These are phyloP conservation scores for Coendou prehensilis DNA, from an alignment of 2,797 vertebrate genomes.

Conservation along the genomic window DNA sequence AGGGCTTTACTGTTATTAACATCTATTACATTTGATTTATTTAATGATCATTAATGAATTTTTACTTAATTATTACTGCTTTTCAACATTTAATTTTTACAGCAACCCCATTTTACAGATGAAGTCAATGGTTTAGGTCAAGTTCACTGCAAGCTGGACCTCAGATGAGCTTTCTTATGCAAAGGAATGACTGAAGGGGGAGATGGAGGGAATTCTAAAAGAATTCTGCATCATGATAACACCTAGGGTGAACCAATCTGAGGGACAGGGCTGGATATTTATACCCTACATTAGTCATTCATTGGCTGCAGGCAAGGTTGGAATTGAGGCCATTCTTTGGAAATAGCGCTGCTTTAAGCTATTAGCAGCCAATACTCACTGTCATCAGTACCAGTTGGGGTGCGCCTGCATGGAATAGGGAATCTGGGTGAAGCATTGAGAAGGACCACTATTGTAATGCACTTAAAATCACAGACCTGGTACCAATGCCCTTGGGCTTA, in stretches of 20 bases:
- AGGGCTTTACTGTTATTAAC: background rate
- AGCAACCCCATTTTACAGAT: background rate
- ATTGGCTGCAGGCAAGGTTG: background rate
- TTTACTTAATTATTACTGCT: conserved; percentile 13
- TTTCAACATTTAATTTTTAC: background rate
- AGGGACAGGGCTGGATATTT: background rate
- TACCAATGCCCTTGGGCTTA: background rate
- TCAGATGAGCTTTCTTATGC: background rate
- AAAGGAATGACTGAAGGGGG: background rate
- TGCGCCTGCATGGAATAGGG: background rate
- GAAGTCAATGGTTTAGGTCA: background rate
- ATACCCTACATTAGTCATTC: background rate
- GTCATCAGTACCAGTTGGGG: background rate
- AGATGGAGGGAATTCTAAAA: background rate
- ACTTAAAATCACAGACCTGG: background rate
- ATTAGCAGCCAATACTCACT: background rate
- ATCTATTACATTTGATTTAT: background rate
- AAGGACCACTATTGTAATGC: background rate
- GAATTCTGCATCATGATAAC: background rate
- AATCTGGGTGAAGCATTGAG: background rate
- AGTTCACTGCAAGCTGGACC: background rate
- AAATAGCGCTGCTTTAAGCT: background rate
- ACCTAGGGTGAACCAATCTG: background rate
- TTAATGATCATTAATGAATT: background rate
- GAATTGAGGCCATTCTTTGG: background rate